Evolutionary conservation across 2,797 vertebrate genomes (phyloP), one percentile per base, ranked within the genome.

Genomic region (Halcyon leucocephala): DNA sequence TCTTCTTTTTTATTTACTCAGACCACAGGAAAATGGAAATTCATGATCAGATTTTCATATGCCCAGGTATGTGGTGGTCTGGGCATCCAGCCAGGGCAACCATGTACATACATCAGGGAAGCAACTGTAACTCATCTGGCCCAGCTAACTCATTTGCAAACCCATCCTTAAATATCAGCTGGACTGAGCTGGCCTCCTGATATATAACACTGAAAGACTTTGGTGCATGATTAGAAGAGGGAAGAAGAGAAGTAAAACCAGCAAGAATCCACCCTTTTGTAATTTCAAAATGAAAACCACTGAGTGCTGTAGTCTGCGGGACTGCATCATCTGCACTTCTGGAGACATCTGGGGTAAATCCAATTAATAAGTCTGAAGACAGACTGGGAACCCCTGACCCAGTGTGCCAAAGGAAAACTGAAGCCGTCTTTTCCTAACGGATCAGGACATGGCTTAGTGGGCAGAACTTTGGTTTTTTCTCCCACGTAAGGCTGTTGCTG

Each of bases 311-410:
- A 72, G 86, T 73, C 87, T 85, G 79, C 76, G 82, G 92, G 64
- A 91, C 82, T 77, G 69, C 73, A 66, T 60, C 41, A 90, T 92
- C 87, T 80, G 89, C 41, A 91, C 46, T 91, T 84, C 64, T 52
- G 66, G 78, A 96, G 77, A 93, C 78, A 81, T 76, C 49, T 42
- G 89, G 49, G 93, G 17, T 78, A 96, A 97, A 95, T 84, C 95
- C 77, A 96, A 96, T 86, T 91, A 93, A 70, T 87, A 85, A 88
- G 18, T 71, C 72, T 57, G 16, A 81, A 96, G 51, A 92, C 73
- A 89, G 76, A 91, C 73, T 42, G 84, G 44, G 55, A 92, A 87
- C 49, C 58, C 51, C 80, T 85, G 80, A 95, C 71, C 80, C 79
- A 86, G 22, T 6, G 25, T 72, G 94, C 82, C 72, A 54, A 90